Evolutionary conservation across 1,140 invertebrate genomes (phyloP).

Genomic region (Leptonema lineaticorne): DNA sequence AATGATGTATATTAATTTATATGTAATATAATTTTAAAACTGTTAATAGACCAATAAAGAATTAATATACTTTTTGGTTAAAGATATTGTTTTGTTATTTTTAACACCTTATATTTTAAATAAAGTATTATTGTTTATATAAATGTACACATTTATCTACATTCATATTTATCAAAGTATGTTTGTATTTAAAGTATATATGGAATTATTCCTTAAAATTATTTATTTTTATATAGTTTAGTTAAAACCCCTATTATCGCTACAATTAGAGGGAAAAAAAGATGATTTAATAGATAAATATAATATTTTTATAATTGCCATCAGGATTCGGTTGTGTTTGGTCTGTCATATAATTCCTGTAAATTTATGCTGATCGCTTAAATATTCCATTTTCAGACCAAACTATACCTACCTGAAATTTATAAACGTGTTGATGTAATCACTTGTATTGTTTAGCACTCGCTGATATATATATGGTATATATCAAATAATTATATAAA

Average conservation of each 20-base stretch:
- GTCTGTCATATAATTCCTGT: neutral
- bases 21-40: neutral
- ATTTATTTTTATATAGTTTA: slow-evolving; percentile 20
- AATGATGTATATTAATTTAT: too few species aligned
- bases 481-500: slow-evolving; percentile 2
- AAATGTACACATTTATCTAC: slow-evolving; percentile 13
- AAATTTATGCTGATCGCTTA: neutral
- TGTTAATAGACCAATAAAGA: too few species aligned
- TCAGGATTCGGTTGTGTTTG: neutral
- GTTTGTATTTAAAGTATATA: too few species aligned
- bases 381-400: neutral
- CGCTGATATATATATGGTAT: neutral
- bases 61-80: neutral
- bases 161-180: too few species aligned
- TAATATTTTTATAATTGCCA: neutral
- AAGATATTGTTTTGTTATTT: neutral
- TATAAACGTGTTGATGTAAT: neutral
- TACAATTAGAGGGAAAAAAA: neutral
- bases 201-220: neutral
- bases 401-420: neutral
- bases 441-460: neutral
- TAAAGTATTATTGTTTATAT: slow-evolving; percentile 12
- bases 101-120: neutral
- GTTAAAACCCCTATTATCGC: neutral
- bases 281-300: neutral